Base-by-base conservation (phyloP, 2,113 vertebrate species). In the Potamarius usumacintae region DNA sequence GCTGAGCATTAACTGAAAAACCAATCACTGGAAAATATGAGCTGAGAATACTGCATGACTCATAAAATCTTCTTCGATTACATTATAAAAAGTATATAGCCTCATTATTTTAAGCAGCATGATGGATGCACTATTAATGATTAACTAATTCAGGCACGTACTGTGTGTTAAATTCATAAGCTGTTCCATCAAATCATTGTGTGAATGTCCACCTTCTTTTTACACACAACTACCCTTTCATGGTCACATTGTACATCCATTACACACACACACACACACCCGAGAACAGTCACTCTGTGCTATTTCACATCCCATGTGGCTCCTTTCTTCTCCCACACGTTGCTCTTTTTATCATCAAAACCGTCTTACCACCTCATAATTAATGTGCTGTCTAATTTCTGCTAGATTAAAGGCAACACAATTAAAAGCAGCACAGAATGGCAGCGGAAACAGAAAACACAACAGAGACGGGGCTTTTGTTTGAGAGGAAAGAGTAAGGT, bases 341-440 rank as follows among this genome's bases (percentile, higher is more conserved):
- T 78, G 77, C 83, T 84, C 85, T 92, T 84, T 89, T 85, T 60
- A 90, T 88, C 90, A 88, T 89, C 91, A 86, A 88, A 89, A 77
- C 87, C 86, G 77, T 84, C 85, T 80, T 71, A 77, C 88, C 52
- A 85, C 91, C 90, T 88, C 86, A 85, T 92, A 92, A 93, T 92
- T 92, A 93, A 91, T 79, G 89, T 27, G 85, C 86, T 84, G 83
- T 88, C 81, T 91, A 52, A 92, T 93, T 93, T 93, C 90, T 85
- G 78, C 76, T 90, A 92, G 91, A 94, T 93, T 93, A 93, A 94
- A 94, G 92, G 90, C 91, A 85, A 86, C 78, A 87, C 88, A 92
- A 94, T 91, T 90, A 90, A 67, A 84, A 76, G 71, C 72, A 86
- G 90, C 79, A 30, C 55, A 85, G 48, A 89, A 80, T 69, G 84